Evolutionary conservation across 2,797 vertebrate genomes (phyloP).

Genomic region (Gallirallus australis): DNA sequence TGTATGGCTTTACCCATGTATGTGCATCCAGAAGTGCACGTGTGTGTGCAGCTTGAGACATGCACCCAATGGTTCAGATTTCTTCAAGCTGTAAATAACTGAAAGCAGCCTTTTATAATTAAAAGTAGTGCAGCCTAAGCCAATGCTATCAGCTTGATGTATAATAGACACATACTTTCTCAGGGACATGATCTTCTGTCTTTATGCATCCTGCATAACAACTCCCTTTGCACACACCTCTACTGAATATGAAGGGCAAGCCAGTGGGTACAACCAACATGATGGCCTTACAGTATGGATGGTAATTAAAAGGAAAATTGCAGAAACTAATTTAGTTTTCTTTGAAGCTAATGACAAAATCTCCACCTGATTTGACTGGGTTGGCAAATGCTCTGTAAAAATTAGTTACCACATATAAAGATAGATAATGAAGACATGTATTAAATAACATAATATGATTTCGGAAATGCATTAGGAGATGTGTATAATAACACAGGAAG

Average conservation of each 20-base stretch:
- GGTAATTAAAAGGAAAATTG: background rate
- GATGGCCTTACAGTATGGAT: background rate
- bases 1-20: rapidly evolving
- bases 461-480: background rate
- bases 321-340: background rate
- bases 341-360: background rate
- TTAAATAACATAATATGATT: background rate
- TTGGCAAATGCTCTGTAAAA: background rate
- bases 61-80: background rate
- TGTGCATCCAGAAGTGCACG: background rate
- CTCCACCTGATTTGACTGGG: background rate
- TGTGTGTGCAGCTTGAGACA: rapidly evolving
- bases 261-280: background rate
- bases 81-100: background rate
- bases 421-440: background rate
- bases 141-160: background rate
- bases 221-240: background rate
- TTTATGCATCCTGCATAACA: background rate
- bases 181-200: background rate
- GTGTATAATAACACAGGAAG: background rate
- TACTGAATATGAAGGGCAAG: background rate
- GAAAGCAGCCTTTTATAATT: background rate
- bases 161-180: background rate
- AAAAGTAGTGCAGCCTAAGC: background rate
- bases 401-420: background rate